Evolutionary conservation across 92 coral and sea anemone species (phyloP).

Genomic region (Plumapathes pennacea): DNA sequence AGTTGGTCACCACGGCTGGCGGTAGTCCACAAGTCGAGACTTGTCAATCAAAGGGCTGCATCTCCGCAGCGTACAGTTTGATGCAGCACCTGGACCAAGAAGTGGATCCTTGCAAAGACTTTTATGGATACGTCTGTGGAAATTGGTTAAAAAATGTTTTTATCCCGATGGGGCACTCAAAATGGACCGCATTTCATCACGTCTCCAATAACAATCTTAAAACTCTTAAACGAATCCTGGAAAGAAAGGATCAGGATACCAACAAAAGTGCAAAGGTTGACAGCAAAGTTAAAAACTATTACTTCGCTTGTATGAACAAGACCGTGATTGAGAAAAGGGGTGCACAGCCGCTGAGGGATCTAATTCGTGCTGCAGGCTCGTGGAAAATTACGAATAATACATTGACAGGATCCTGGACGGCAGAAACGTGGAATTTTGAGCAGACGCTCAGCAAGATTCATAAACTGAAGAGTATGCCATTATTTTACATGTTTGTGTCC

Average conservation of each 20-base stretch:
- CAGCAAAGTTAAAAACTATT: slow-evolving; percentile 72
- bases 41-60: slow-evolving; percentile 82
- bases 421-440: slow-evolving; percentile 96
- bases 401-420: slow-evolving; percentile 58
- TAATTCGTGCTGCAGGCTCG: slow-evolving; percentile 81
- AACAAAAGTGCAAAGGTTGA: slow-evolving; percentile 59
- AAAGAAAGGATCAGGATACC: slow-evolving; percentile 32
- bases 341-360: slow-evolving; percentile 66
- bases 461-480: slow-evolving; percentile 91
- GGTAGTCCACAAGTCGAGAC: slow-evolving; percentile 18
- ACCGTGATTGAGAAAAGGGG: slow-evolving; percentile 54
- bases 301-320: slow-evolving; percentile 76
- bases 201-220: slow-evolving; percentile 69
- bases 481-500: slow-evolving; percentile 97
- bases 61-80: slow-evolving; percentile 80
- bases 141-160: slow-evolving; percentile 68
- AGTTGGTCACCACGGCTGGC: slow-evolving; percentile 4
- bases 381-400: slow-evolving; percentile 73
- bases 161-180: slow-evolving; percentile 70
- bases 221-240: slow-evolving; percentile 72
- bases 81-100: slow-evolving; percentile 72
- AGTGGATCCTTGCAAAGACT: slow-evolving; percentile 83
- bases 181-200: slow-evolving; percentile 88
- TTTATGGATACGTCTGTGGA: slow-evolving; percentile 87
- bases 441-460: slow-evolving; percentile 93